phyloP scores from a whole-genome alignment of 1,140 invertebrate genomes.

The Ericerus pela region DNA sequence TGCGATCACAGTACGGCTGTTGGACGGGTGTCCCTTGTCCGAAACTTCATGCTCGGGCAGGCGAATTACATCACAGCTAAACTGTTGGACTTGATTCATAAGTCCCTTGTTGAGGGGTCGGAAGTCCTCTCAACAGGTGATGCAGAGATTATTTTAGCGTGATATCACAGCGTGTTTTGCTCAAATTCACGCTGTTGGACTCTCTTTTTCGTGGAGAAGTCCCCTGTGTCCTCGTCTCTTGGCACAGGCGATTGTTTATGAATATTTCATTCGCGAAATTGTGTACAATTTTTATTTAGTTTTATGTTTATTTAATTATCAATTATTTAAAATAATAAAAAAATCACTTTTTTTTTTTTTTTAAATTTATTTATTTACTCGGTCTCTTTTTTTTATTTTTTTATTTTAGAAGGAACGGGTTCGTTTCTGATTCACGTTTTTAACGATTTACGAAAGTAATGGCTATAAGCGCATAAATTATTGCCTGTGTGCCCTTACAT shows the following conservation, averaged over 20 bases:
- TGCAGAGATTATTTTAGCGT: slow-evolving; percentile 15
- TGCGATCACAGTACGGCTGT: slow-evolving; percentile 18
- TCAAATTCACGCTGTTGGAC: slow-evolving; percentile 6
- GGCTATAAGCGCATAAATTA: no score
- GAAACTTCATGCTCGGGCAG: slow-evolving; percentile 15
- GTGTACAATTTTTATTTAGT: no score
- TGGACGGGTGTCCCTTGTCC: slow-evolving; percentile 18
- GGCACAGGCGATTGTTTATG: slow-evolving; percentile 4
- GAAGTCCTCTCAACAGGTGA: slow-evolving; percentile 14
- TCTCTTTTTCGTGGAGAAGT: background rate
- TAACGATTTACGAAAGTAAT: no score
- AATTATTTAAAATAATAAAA: no score
- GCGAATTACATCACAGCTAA: slow-evolving; percentile 18
- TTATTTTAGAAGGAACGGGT: no score
- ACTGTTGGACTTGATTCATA: slow-evolving; percentile 18
- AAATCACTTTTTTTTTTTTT: no score
- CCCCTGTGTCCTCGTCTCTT: slow-evolving; percentile 1
- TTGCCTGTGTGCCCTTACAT: no score
- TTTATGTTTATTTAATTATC: no score
- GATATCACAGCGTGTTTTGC: background rate
- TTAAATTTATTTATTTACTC: no score
- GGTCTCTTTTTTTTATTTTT: no score
- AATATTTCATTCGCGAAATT: no score
- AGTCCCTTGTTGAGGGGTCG: slow-evolving; percentile 16
- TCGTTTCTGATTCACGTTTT: no score